Percentiles rank a stretch among this genome's conserved stretches.
Evolutionary conservation across 1,140 invertebrate species (phyloP).

Genomic region (Aphelenchoides fujianensis): DNA sequence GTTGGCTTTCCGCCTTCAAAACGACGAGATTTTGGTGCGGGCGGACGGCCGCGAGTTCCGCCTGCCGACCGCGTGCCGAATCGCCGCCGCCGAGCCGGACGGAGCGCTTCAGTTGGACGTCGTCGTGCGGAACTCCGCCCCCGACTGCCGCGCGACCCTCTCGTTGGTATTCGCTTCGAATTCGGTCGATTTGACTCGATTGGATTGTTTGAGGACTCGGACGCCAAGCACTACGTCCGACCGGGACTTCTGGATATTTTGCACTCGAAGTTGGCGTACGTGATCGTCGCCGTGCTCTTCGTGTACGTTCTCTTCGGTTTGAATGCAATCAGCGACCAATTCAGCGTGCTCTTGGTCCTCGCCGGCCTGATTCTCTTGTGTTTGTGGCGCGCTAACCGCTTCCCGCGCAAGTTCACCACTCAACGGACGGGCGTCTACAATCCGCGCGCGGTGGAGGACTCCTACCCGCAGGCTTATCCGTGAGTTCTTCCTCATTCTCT

Average conservation of each 20-base stretch:
- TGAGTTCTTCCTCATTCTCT: no score
- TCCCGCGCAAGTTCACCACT: neutral
- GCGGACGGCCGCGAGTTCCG: neutral
- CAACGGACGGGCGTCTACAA: neutral
- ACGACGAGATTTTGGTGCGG: neutral
- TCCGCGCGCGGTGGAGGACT: neutral
- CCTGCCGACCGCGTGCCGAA: neutral
- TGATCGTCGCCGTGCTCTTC: neutral
- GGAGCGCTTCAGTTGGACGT: neutral
- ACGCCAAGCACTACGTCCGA: neutral
- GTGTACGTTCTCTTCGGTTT: neutral
- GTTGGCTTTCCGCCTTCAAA: neutral
- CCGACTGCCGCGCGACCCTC: neutral
- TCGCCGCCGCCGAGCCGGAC: neutral
- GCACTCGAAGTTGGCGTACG: neutral
- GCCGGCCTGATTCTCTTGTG: neutral
- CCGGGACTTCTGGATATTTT: neutral
- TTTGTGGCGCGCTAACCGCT: neutral
- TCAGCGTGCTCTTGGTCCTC: neutral
- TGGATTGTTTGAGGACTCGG: neutral
- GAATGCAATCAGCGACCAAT: neutral
- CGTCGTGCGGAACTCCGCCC: neutral
- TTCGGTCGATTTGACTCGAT: no score
- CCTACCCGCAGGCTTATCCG: neutral
- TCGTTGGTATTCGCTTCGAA: no score